Evolutionary conservation across 2,113 vertebrate species (phyloP).

Genomic region (Orcinus orca): DNA sequence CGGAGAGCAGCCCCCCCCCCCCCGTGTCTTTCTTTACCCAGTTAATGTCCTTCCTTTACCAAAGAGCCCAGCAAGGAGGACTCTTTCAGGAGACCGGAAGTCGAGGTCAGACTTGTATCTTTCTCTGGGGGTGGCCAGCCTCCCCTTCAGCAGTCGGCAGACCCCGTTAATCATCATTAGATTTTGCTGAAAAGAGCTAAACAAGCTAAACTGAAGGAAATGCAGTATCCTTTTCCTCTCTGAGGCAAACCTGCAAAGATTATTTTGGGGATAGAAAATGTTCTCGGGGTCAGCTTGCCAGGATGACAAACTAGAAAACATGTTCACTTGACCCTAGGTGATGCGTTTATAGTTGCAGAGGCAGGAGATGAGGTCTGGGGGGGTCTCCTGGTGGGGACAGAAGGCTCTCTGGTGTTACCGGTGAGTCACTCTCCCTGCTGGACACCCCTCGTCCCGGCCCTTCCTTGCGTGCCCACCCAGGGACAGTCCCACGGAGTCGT

Average conservation of each 20-base stretch:
- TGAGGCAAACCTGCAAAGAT: not conserved
- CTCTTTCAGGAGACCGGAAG: not conserved
- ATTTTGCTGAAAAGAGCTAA: not conserved
- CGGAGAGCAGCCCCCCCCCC: not conserved
- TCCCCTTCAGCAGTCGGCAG: too few relatives aligned
- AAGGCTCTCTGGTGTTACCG: not conserved
- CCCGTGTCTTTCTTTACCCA: not conserved
- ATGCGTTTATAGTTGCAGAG: not conserved
- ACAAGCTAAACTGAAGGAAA: not conserved
- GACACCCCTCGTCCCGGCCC: not conserved
- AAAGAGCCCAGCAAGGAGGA: not conserved
- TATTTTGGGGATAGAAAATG: not conserved
- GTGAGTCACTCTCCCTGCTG: fast-evolving
- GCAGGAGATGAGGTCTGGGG: not conserved
- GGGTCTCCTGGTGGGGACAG: not conserved
- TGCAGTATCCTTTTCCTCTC: not conserved
- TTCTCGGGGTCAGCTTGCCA: not conserved
- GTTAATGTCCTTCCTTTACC: not conserved
- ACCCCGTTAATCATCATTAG: not conserved
- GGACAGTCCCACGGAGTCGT: not conserved
- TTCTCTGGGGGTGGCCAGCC: not conserved
- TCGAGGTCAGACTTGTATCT: fast-evolving
- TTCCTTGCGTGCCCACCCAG: not conserved
- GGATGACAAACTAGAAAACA: not conserved
- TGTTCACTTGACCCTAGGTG: not conserved